Evolutionary conservation across 2,113 vertebrate species (phyloP).

Genomic region (Aleadryas rufinucha): DNA sequence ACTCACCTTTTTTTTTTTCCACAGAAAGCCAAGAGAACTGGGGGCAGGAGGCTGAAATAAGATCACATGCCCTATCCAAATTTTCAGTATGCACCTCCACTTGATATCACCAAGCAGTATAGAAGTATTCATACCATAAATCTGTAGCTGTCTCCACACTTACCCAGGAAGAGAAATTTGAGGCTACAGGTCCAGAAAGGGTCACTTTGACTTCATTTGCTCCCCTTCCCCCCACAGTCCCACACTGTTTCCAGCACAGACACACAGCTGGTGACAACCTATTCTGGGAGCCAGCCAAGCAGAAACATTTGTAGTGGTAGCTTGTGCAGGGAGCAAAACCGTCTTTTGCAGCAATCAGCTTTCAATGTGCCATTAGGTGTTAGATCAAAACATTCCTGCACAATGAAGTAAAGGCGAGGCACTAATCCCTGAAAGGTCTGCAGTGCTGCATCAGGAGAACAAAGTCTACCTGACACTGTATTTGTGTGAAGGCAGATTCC

Average conservation of each 20-base stretch:
- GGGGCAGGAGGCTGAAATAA: not conserved
- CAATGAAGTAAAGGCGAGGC: not conserved
- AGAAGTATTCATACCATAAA: not conserved
- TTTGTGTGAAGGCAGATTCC: not conserved
- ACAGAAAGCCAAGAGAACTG: not conserved
- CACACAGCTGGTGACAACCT: not conserved
- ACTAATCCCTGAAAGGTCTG: not conserved
- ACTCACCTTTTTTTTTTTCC: not conserved
- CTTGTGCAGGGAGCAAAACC: not conserved
- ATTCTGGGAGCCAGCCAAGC: not conserved
- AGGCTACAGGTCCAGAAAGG: not conserved
- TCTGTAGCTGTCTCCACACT: not conserved
- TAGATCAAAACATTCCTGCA: conserved; percentile 37
- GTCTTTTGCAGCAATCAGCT: not conserved
- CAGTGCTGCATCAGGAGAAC: not conserved
- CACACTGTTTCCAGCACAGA: not conserved
- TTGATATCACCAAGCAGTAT: not conserved
- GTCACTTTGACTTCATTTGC: not conserved
- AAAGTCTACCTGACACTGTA: not conserved
- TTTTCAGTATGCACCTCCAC: not conserved
- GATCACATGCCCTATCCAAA: not conserved
- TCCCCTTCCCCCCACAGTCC: not conserved
- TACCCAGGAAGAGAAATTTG: not conserved
- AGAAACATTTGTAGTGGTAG: not conserved
- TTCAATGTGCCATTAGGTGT: not conserved